A percentile compares a stretch with the other conserved stretches of the same genome.
Conservation (phyloP, 2,113 vertebrate genomes). For the Regulus satrapa region DNA sequence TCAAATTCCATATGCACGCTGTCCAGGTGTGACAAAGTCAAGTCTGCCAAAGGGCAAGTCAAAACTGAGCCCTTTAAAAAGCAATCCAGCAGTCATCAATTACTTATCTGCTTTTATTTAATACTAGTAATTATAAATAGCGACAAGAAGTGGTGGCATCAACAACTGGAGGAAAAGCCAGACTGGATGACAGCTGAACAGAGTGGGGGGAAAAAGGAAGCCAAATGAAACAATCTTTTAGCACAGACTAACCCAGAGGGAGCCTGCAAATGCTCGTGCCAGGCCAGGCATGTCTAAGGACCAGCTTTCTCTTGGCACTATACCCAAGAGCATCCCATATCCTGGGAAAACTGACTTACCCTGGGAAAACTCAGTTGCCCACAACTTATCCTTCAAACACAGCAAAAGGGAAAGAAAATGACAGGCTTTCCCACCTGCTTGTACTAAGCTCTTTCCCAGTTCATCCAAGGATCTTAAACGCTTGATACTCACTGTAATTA, state of each 20-base stretch:
- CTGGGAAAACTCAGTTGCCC: not conserved
- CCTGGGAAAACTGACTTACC: not conserved
- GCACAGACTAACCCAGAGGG: not conserved
- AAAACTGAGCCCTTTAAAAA: not conserved
- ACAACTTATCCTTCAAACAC: not conserved
- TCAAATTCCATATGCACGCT: not conserved
- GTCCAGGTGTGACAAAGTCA: accelerated
- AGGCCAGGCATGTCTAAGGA: not conserved
- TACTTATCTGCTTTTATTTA: not conserved
- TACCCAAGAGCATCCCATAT: not conserved
- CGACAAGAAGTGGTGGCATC: not conserved
- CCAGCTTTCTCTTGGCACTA: not conserved
- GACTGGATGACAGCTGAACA: accelerated
- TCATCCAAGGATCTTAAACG: not conserved
- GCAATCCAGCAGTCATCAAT: not conserved
- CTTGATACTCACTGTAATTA: not conserved
- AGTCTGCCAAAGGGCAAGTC: no score
- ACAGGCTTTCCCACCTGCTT: not conserved
- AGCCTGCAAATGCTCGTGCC: not conserved
- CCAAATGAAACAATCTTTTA: not conserved
- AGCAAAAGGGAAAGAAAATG: not conserved
- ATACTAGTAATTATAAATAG: not conserved
- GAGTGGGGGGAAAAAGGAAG: not conserved
- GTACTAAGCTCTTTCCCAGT: not conserved
- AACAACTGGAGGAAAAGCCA: accelerated